phyloP scores from a whole-genome alignment of 2,797 vertebrate genomes.

The Oophaga sylvatica region DNA sequence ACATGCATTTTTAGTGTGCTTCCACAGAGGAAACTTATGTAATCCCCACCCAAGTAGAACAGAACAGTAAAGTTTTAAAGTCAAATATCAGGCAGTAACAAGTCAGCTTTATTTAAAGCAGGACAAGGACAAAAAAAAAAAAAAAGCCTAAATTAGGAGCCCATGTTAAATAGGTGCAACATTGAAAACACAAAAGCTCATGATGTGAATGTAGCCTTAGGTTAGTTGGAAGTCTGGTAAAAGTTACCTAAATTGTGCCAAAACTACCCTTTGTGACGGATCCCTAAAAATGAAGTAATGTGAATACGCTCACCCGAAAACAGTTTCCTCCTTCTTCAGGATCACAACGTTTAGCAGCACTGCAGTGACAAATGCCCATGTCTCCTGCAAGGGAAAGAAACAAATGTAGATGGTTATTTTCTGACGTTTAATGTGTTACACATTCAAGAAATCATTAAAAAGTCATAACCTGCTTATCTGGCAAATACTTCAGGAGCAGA shows the following conservation, averaged over 20 bases:
- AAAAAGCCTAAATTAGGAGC: no score
- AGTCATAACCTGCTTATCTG: not conserved
- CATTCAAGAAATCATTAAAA: constrained; percentile 47
- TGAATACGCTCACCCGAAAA: constrained; percentile 21
- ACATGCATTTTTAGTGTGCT: no score
- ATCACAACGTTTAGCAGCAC: not conserved
- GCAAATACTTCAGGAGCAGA: not conserved
- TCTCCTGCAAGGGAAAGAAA: not conserved
- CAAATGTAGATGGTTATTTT: not conserved
- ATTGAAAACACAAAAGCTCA: no score
- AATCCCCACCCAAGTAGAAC: no score
- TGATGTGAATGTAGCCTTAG: not conserved
- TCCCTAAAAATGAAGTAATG: not conserved
- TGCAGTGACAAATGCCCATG: constrained; percentile 47
- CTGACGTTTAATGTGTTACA: constrained; percentile 37
- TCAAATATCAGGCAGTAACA: no score
- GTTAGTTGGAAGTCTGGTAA: not conserved
- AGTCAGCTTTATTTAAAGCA: no score
- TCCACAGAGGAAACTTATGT: no score
- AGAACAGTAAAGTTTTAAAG: no score
- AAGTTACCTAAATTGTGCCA: not conserved
- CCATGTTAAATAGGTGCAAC: no score
- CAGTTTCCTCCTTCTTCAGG: constrained; percentile 9
- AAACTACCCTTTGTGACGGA: not conserved
- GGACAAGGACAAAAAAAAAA: no score